A percentile compares a stretch with the other conserved stretches of the same genome.
These are phyloP conservation scores for Rhinella marina DNA, from an alignment of 2,797 vertebrate genomes.

Conservation along the genomic window DNA sequence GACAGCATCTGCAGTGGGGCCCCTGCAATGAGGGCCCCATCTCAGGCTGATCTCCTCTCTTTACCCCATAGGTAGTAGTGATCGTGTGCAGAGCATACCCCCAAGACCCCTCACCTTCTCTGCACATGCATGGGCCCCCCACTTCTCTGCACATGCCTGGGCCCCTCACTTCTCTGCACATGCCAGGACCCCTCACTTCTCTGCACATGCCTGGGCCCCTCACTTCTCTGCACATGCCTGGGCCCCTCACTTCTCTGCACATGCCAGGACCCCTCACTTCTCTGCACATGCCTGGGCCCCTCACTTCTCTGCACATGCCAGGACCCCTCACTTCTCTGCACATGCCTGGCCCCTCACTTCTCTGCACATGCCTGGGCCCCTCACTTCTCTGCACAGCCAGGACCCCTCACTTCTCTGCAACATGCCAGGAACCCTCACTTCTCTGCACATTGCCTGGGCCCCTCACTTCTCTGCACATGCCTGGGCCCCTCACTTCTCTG, in stretches of 20 bases:
- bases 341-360: background rate
- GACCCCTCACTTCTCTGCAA: background rate
- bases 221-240: background rate
- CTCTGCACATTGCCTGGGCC: background rate
- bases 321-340: background rate
- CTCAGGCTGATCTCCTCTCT: no score
- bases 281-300: background rate
- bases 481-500: no score
- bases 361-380: no score
- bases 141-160: background rate
- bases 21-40: background rate
- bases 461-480: background rate
- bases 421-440: background rate
- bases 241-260: background rate
- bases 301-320: background rate
- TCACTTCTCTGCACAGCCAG: background rate
- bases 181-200: background rate
- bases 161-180: background rate
- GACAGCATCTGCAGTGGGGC: no score
- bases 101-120: background rate
- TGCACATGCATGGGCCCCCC: background rate
- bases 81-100: background rate
- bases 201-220: background rate
- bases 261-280: background rate
- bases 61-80: background rate